A percentile compares a stretch with the other conserved stretches of the same genome.
These are phyloP conservation scores for Scophthalmus maximus DNA, from an alignment of 2,113 vertebrate genomes.

Conservation along the genomic window DNA sequence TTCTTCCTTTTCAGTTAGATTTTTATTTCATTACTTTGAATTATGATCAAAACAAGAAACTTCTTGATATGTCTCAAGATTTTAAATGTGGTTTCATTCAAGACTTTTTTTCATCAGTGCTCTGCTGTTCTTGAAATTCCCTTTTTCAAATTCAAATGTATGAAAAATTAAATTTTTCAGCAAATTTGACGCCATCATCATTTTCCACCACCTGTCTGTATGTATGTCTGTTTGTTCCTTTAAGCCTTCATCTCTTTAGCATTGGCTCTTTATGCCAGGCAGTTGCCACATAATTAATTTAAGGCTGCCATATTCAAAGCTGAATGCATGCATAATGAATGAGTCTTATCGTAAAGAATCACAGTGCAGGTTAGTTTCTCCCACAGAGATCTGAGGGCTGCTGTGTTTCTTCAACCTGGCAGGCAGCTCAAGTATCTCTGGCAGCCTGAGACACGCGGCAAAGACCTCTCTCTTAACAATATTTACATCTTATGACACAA, in stretches of 20 bases:
- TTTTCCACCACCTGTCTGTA: background rate
- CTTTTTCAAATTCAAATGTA: too few relatives aligned
- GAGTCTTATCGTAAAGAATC: constrained; percentile 56
- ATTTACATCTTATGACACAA: constrained; percentile 60
- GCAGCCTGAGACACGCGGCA: constrained; percentile 4
- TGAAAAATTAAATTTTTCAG: background rate
- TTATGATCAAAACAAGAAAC: background rate
- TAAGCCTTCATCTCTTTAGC: constrained; percentile 10
- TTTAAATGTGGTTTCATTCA: background rate
- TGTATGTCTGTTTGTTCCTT: constrained; percentile 10
- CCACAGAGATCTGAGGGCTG: constrained; percentile 18
- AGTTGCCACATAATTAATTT: constrained; percentile 48
- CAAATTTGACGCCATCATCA: background rate
- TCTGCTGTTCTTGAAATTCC: too few relatives aligned
- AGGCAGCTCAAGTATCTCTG: constrained; percentile 19
- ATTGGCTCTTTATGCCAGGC: constrained; percentile 18
- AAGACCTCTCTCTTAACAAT: constrained; percentile 27
- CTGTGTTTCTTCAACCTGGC: constrained; percentile 23
- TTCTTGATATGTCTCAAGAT: background rate
- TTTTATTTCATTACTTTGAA: too few relatives aligned
- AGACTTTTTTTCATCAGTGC: too few relatives aligned
- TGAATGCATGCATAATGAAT: constrained; percentile 60
- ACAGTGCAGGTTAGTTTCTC: constrained; percentile 30
- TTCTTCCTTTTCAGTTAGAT: too few relatives aligned
- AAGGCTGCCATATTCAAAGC: constrained; percentile 49